These are phyloP conservation scores for Procambarus virginalis DNA, from an alignment of 1,140 invertebrate genomes.

Conservation along the genomic window DNA sequence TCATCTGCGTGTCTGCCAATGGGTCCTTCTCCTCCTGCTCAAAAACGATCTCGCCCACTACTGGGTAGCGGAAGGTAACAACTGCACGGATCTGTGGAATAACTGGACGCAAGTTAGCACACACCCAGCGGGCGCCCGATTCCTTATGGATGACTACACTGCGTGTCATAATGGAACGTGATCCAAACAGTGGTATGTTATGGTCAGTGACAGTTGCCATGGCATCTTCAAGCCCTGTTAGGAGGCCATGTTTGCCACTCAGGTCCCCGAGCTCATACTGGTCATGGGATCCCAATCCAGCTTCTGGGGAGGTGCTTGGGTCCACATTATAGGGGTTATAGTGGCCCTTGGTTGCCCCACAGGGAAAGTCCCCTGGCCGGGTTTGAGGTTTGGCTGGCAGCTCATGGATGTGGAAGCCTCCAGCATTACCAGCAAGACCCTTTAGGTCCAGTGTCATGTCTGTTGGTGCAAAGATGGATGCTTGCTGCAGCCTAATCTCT, in stretches of 20 bases:
- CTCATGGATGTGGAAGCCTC: slow-evolving; percentile 76
- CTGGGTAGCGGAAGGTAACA: slow-evolving; percentile 82
- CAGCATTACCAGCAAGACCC: slow-evolving; percentile 76
- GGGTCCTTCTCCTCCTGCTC: slow-evolving; percentile 86
- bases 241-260: slow-evolving; percentile 84
- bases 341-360: slow-evolving; percentile 74
- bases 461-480: slow-evolving; percentile 89
- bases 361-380: slow-evolving; percentile 71
- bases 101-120: slow-evolving; percentile 74
- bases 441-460: slow-evolving; percentile 84
- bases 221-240: slow-evolving; percentile 72
- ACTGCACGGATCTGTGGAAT: slow-evolving; percentile 73
- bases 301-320: slow-evolving; percentile 71
- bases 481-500: slow-evolving; percentile 85
- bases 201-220: slow-evolving; percentile 81
- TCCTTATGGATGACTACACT: slow-evolving; percentile 87
- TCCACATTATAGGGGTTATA: slow-evolving; percentile 77
- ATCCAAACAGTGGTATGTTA: slow-evolving; percentile 89
- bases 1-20: slow-evolving; percentile 84
- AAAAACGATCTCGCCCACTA: slow-evolving; percentile 89
- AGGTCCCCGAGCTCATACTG: slow-evolving; percentile 92
- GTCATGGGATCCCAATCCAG: slow-evolving; percentile 84
- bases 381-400: slow-evolving; percentile 74
- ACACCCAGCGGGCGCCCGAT: slow-evolving; percentile 75
- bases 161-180: slow-evolving; percentile 85